Base-by-base conservation (phyloP, 2,113 vertebrate genomes). In the Hirundichthys speculiger region DNA sequence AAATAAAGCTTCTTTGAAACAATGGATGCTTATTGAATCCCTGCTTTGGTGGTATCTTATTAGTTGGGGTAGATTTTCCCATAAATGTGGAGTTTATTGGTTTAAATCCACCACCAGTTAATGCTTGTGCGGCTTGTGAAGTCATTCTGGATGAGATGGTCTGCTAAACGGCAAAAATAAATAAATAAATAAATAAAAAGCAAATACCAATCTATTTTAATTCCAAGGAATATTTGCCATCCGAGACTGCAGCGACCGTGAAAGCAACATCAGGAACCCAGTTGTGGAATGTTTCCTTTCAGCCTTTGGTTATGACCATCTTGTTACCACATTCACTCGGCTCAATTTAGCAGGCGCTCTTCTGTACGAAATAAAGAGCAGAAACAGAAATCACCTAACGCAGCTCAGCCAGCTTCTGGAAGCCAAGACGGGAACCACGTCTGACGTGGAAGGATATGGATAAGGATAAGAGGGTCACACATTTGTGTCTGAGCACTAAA, bases 261-360 rank as follows among this genome's bases (percentile, higher is more conserved):
- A 83, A 86, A 85, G 82, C 78, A 83, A 88, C 84, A 90, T 79
- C 74, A 74, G 76, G 72, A 86, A 76, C 55, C 64, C 78, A 61
- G 73, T 27, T 16, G 67, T 63, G 87, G 77, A 86, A 90, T 88
- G 84, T 87, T 87, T 81, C 71, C 66, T 65, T 55, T 73, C 70
- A 40, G 52, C 68, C 13, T 76, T 77, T 49, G 59, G 70, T 76
- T 79, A 73, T 15, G 68, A 75, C 70, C 83, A 72, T 85, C 88
- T 80, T 77, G 77, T 85, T 81, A 85, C 85, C 86, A 81, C 83
- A 84, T 85, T 86, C 75, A 63, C 75, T 70, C 57, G 1, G 64
- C 82, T 79, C 75, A 41, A 81, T 82, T 89, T 87, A 89, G 84
- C 75, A 42, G 75, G 79, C 24, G 85, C 82, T 53, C 48, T 79